Percentiles rank a stretch among this genome's conserved stretches.
Conservation (phyloP, 2,888 invertebrate species). For the Hyles lineata region DNA sequence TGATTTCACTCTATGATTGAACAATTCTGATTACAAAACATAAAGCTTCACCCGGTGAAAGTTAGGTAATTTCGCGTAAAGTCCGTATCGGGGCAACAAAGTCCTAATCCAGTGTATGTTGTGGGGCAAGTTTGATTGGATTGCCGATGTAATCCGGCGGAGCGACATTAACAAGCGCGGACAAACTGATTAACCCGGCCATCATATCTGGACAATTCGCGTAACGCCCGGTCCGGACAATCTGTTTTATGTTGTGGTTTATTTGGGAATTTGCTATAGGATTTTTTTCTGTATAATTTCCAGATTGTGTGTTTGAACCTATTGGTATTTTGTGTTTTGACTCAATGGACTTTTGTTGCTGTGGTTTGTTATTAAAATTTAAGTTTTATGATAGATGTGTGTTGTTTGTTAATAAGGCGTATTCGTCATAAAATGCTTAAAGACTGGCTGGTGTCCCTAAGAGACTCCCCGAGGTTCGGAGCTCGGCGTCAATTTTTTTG, state of each 20-base stretch:
- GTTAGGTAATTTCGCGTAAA: constrained; percentile 31
- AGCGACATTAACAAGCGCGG: constrained; percentile 18
- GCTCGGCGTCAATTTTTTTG: too few species aligned
- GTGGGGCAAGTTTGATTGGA: constrained; percentile 70
- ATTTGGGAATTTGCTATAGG: background rate
- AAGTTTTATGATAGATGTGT: too few species aligned
- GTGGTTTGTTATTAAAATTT: too few species aligned
- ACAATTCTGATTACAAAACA: too few species aligned
- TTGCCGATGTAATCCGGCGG: constrained; percentile 51
- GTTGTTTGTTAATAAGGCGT: too few species aligned
- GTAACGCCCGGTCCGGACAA: background rate
- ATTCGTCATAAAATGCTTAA: too few species aligned
- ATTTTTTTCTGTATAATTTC: background rate
- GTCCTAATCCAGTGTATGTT: constrained; percentile 45
- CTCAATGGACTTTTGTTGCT: too few species aligned
- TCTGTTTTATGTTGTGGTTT: background rate
- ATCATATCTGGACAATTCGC: constrained; percentile 20
- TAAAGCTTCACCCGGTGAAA: constrained; percentile 22
- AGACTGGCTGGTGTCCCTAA: too few species aligned
- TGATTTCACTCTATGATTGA: too few species aligned
- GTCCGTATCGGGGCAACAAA: constrained; percentile 38
- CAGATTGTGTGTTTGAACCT: background rate
- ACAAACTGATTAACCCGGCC: constrained; percentile 29
- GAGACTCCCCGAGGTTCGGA: too few species aligned
- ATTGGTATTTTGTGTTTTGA: too few species aligned